A percentile compares a stretch with the other conserved stretches of the same genome.
Evolutionary conservation across 2,797 vertebrate species (phyloP).

Genomic region (Discoglossus pictus): DNA sequence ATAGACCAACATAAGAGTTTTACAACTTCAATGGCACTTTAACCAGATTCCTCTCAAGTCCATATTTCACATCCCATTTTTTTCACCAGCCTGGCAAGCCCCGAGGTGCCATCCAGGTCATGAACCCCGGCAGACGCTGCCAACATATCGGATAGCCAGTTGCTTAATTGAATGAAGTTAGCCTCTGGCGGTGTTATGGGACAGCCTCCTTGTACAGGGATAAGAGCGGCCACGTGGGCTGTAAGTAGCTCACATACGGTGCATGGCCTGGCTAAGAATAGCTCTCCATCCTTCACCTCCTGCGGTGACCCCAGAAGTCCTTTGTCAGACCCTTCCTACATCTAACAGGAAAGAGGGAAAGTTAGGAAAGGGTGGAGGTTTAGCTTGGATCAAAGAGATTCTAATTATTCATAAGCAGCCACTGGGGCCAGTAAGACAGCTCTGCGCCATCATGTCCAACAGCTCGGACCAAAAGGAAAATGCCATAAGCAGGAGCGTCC

Average conservation of each 20-base stretch:
- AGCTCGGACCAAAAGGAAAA: too few relatives aligned
- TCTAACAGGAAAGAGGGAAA: too few relatives aligned
- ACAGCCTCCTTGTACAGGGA: constrained; percentile 1
- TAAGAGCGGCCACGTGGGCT: constrained; percentile 26
- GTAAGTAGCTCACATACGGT: background rate
- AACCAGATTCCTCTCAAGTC: background rate
- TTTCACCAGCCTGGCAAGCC: background rate
- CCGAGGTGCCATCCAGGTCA: background rate
- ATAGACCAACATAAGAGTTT: too few relatives aligned
- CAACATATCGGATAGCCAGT: constrained; percentile 3
- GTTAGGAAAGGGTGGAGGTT: too few relatives aligned
- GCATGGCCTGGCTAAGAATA: constrained; percentile 10
- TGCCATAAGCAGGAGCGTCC: too few relatives aligned
- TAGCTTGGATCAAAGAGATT: too few relatives aligned
- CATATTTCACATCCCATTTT: background rate
- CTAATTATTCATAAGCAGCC: too few relatives aligned
- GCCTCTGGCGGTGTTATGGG: background rate
- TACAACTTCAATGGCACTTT: too few relatives aligned
- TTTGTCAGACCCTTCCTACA: too few relatives aligned
- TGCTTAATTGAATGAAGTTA: constrained; percentile 24
- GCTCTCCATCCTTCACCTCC: background rate
- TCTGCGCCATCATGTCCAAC: too few relatives aligned
- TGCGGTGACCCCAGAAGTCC: constrained; percentile 15
- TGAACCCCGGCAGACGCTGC: background rate
- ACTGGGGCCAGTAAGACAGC: too few relatives aligned